Percentiles rank a stretch among this genome's conserved stretches.
Conservation (phyloP, 2,888 invertebrate genomes). For the Entomobrya multifasciata region DNA sequence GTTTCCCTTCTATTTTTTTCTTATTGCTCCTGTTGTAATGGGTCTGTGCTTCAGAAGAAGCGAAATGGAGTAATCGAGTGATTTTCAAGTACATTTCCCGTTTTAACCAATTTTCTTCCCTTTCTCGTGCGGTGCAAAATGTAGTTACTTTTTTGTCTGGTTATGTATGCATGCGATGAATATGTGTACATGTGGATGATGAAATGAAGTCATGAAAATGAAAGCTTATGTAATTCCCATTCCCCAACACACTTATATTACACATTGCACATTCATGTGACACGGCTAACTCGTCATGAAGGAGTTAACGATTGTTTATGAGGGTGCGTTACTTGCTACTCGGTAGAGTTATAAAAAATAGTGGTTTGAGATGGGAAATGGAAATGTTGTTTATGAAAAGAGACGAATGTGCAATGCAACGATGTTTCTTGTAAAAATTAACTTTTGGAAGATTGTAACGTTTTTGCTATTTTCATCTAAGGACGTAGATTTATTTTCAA, state of each 20-base stretch:
- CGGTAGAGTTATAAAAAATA: too few relatives aligned
- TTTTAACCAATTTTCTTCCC: conserved; percentile 47
- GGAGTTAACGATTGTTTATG: conserved; percentile 62
- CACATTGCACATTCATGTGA: neutral
- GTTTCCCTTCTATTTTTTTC: neutral
- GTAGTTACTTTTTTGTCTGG: neutral
- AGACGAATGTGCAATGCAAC: too few relatives aligned
- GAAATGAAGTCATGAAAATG: conserved; percentile 55
- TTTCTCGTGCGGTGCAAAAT: too few relatives aligned
- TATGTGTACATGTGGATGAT: neutral
- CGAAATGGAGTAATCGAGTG: conserved; percentile 77
- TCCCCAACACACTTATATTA: conserved; percentile 11
- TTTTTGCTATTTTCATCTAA: too few relatives aligned
- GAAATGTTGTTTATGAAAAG: too few relatives aligned
- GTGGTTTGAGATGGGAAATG: too few relatives aligned
- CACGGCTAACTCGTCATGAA: conserved; percentile 31
- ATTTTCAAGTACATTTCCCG: conserved; percentile 79
- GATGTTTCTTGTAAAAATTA: too few relatives aligned
- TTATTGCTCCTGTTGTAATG: too few relatives aligned
- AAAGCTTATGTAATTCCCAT: conserved; percentile 14
- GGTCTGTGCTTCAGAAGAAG: too few relatives aligned
- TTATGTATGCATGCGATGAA: neutral
- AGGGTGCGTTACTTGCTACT: conserved; percentile 32
- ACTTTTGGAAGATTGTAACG: too few relatives aligned
- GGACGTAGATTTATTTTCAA: too few relatives aligned